Evolutionary conservation across 2,888 invertebrate genomes (phyloP).

Genomic region (Yponomeuta malinellus): DNA sequence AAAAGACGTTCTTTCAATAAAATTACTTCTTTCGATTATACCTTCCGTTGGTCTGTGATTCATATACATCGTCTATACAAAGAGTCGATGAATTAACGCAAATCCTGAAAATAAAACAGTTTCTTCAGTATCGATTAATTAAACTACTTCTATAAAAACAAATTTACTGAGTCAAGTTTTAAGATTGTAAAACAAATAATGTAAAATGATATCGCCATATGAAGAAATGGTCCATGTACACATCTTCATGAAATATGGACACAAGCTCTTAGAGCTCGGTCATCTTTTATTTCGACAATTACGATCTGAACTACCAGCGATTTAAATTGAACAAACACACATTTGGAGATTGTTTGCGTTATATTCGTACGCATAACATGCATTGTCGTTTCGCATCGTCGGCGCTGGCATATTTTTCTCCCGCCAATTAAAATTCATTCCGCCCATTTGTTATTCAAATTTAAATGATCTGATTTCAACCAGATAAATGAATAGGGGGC

Average conservation of each 20-base stretch:
- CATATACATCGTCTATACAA: too few species aligned
- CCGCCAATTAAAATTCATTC: conserved; percentile 42
- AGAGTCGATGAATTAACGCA: too few species aligned
- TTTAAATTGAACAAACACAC: background rate
- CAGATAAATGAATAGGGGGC: conserved; percentile 24
- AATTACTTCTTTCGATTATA: too few species aligned
- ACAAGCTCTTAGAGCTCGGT: background rate
- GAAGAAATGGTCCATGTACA: too few species aligned
- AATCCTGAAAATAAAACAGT: too few species aligned
- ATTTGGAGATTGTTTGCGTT: background rate
- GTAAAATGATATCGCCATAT: too few species aligned
- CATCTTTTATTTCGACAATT: background rate
- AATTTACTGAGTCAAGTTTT: too few species aligned
- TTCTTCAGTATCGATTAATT: too few species aligned
- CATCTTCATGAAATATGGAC: background rate
- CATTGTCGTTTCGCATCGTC: conserved; percentile 30
- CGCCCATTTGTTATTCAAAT: conserved; percentile 44
- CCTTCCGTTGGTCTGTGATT: too few species aligned
- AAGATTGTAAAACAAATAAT: too few species aligned
- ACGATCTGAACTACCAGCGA: background rate
- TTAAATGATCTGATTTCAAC: conserved; percentile 27
- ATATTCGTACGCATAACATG: background rate
- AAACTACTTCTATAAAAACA: too few species aligned
- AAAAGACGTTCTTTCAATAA: background rate
- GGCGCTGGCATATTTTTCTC: conserved; percentile 32